Base-by-base conservation (phyloP, 2,888 invertebrate species). In the Phortica magna region DNA sequence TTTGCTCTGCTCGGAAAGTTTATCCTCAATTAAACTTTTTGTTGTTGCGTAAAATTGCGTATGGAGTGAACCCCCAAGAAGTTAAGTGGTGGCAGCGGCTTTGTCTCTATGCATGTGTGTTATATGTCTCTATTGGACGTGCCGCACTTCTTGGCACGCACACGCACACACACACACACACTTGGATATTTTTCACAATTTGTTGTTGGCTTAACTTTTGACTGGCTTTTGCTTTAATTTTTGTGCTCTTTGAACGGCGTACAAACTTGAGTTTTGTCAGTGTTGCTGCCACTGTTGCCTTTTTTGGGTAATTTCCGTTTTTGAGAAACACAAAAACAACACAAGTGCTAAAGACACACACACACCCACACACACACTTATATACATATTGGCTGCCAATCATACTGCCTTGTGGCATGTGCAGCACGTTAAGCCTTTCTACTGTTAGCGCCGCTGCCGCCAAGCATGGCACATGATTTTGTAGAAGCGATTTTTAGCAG, bases 11-110 rank as follows among this genome's bases (percentile, higher is more conserved):
- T 55, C 17, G 85, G 81, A 84, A 84, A 84, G 84, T 84, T 84
- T 84, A 84, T 84, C 84, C 84, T 85, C 84, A 84, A 84, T 84
- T 84, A 84, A 84, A 84, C 85, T 84, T 84, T 84, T 85, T 84
- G 84, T 84, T 85, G 84, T 84, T 84, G 84, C 85, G 85, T 81
- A 85, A 84, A 84, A 84, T 84, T 84, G 81, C 83, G 78, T 73
- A 68, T 72, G 77, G 78, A 14, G 55, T 55, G 55, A 78, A 22
- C 61, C 9, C 12, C 31, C 19, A 61, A 17, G 61, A 61, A 19
- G 22, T 61, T 61, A 61, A 61, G 61, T 61, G 61, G 22, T 22
- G 61, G 55, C 55, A 55, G n/a, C 55, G 17, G 14, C 17, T 17
- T 55, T 9, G 5, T 10, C 55, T 55, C 55, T 55, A 55, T 81